Evolutionary conservation across 2,888 invertebrate species (phyloP).

Genomic region (Mythimna pallens): DNA sequence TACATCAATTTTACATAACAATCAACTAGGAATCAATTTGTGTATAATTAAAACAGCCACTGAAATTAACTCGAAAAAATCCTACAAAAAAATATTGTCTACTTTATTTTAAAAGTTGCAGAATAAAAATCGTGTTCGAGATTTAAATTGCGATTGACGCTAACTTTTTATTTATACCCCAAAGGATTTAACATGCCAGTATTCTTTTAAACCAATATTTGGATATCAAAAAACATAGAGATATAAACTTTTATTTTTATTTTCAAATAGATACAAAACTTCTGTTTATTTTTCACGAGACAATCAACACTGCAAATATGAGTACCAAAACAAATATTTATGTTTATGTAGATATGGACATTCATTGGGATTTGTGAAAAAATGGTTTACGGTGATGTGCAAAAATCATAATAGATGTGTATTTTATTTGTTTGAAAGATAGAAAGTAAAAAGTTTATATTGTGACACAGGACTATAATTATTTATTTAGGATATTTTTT

Average conservation of each 20-base stretch:
- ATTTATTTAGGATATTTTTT: no score
- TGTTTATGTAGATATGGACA: constrained; percentile 12
- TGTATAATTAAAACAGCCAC: no score
- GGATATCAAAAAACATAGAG: neutral
- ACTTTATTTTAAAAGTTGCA: neutral
- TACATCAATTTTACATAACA: no score
- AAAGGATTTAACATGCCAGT: constrained; percentile 1
- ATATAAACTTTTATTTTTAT: constrained; percentile 1
- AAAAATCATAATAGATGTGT: neutral
- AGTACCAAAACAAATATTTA: constrained; percentile 45
- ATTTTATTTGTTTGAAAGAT: no score
- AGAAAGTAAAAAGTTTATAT: no score
- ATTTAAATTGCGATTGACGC: constrained; percentile 4
- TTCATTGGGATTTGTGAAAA: neutral
- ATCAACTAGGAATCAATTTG: no score
- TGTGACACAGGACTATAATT: no score
- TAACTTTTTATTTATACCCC: constrained; percentile 5
- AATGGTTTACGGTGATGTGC: neutral
- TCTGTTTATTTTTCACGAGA: constrained; percentile 60
- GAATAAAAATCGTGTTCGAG: neutral
- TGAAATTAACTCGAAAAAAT: no score
- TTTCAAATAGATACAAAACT: constrained; percentile 17
- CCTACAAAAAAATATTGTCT: neutral
- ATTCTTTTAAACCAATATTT: constrained; percentile 1
- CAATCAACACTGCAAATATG: constrained; percentile 72